A percentile compares a stretch with the other conserved stretches of the same genome.
Evolutionary conservation across 2,888 invertebrate species (phyloP).

Genomic region (Pegoplata infirma): DNA sequence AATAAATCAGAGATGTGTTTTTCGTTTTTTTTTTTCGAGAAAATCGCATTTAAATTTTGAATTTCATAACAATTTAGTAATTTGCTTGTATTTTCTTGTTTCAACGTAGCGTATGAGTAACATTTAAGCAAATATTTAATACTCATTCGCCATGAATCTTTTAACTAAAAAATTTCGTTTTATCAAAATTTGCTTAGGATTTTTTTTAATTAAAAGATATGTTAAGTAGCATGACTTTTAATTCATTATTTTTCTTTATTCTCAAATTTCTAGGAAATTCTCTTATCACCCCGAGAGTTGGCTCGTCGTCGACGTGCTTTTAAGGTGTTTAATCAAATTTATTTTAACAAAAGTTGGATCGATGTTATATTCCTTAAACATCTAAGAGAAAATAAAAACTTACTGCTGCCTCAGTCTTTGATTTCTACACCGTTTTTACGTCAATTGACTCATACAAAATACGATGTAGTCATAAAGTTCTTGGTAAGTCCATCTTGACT

Average conservation of each 20-base stretch:
- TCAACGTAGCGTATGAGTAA: too few species aligned
- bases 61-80: too few species aligned
- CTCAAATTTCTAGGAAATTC: constrained; percentile 65
- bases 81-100: too few species aligned
- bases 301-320: constrained; percentile 70
- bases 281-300: constrained; percentile 71
- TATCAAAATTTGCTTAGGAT: too few species aligned
- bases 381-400: constrained; percentile 67
- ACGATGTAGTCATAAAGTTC: constrained; percentile 68
- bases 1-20: too few species aligned
- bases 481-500: constrained; percentile 65
- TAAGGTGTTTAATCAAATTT: constrained; percentile 72
- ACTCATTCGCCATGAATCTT: too few species aligned
- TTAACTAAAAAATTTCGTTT: too few species aligned
- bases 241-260: background rate
- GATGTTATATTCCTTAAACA: constrained; percentile 72
- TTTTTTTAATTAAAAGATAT: too few species aligned
- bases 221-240: too few species aligned
- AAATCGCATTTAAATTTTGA: too few species aligned
- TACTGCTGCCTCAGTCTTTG: constrained; percentile 69
- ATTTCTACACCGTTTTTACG: constrained; percentile 67
- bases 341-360: constrained; percentile 71
- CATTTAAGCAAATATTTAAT: too few species aligned
- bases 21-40: too few species aligned
- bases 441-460: constrained; percentile 66